These are phyloP conservation scores for Unio delphinus DNA, from an alignment of 2,888 invertebrate species.

Conservation along the genomic window DNA sequence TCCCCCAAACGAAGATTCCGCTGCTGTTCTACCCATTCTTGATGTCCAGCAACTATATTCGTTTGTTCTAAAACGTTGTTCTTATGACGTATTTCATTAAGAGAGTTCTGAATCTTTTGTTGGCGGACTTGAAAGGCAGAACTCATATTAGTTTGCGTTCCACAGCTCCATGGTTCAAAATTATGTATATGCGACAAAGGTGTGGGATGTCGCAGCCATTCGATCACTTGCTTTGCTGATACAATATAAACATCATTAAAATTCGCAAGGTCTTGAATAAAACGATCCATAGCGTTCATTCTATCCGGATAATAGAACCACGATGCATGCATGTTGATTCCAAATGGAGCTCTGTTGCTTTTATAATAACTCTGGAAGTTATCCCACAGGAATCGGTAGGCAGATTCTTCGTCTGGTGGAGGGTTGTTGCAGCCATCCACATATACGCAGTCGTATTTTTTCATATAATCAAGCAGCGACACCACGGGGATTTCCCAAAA, in stretches of 20 bases:
- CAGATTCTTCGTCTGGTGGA: slow-evolving; percentile 56
- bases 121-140: no score
- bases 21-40: no score
- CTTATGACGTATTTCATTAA: no score
- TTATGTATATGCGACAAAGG: slow-evolving; percentile 45
- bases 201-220: slow-evolving; percentile 60
- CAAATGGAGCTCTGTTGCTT: slow-evolving; percentile 82
- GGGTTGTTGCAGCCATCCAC: slow-evolving; percentile 63
- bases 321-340: slow-evolving; percentile 86
- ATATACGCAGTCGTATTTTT: slow-evolving; percentile 60
- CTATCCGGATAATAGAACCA: slow-evolving; percentile 71
- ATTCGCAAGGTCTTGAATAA: slow-evolving; percentile 51
- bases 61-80: no score
- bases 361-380: slow-evolving; percentile 84
- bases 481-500: slow-evolving; percentile 80
- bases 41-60: no score
- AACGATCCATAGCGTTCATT: slow-evolving; percentile 62
- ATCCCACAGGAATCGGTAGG: slow-evolving; percentile 76
- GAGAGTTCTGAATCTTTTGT: no score
- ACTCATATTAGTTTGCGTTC: no score
- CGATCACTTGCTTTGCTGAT: slow-evolving; percentile 52
- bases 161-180: slow-evolving; percentile 60
- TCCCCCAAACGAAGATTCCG: no score
- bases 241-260: slow-evolving; percentile 63
- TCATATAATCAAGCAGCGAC: slow-evolving; percentile 57